phyloP scores from a whole-genome alignment of 2,113 vertebrate genomes.

The Panurus biarmicus region DNA sequence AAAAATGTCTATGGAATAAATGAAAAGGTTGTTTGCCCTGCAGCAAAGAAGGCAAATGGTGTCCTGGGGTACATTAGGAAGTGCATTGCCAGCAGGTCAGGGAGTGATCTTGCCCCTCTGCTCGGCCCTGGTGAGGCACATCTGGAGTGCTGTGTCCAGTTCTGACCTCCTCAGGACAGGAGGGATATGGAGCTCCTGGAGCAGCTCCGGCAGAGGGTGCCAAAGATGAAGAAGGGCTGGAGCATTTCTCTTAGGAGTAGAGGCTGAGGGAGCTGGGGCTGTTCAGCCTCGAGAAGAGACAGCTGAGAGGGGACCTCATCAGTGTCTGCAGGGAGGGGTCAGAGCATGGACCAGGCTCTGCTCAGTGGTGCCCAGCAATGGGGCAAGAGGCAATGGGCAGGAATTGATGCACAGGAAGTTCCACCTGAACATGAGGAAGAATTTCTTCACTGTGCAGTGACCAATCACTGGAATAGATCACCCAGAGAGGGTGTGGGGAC shows the following conservation, averaged over 20 bases:
- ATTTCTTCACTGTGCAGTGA: neutral
- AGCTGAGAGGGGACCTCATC: neutral
- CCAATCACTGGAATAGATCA: neutral
- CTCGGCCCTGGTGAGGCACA: neutral
- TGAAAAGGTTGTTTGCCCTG: neutral
- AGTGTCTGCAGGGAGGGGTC: neutral
- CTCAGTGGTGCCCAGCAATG: neutral
- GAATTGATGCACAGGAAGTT: neutral
- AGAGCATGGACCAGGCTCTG: neutral
- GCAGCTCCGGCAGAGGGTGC: accelerated
- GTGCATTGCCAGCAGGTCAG: neutral
- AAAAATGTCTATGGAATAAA: neutral
- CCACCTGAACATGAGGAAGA: neutral
- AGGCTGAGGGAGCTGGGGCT: neutral
- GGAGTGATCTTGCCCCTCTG: neutral
- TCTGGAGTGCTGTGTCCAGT: neutral
- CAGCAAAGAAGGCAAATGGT: accelerated
- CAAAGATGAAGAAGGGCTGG: neutral
- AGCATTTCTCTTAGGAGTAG: neutral
- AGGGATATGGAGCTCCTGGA: neutral
- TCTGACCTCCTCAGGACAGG: neutral
- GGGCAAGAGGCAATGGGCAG: neutral
- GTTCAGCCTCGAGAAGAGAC: accelerated
- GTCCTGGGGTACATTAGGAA: neutral
- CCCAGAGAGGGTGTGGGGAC: neutral